Base-by-base conservation (phyloP, 2,113 vertebrate species). In the Cettia cetti region DNA sequence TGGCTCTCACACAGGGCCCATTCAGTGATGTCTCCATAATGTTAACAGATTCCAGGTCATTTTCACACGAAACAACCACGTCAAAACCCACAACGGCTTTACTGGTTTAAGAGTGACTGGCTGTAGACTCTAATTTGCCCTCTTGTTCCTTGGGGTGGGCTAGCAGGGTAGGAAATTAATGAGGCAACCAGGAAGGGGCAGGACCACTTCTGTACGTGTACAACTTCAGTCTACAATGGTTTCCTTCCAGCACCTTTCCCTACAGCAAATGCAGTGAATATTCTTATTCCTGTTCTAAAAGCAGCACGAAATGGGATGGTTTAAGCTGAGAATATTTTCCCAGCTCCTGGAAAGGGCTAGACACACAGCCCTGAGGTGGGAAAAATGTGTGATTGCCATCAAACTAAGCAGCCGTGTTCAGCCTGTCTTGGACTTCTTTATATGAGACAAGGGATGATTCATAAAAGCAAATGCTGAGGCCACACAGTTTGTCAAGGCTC, bases 401-500 rank as follows among this genome's bases (percentile, higher is more conserved):
- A 86, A 92, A 95, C 95, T 66, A 80, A 92, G 80, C 86, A 97
- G 91, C 93, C 4, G 10, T 90, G 88, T 92, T 96, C 94, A 72
- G 56, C 93, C 97, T 82, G 75, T 77, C 95, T 96, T 94, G 74
- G 94, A 96, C 93, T 94, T 85, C 87, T 86, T 96, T 87, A 60
- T 84, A 68, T 61, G 90, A 96, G 94, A 95, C 53, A 78, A 84
- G 12, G 78, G 90, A 96, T 97, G 92, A 97, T 91, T 97, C 95
- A 92, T 88, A 78, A 95, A 95, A 92, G 74, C 75, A 90, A 96
- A 92, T 83, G 75, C 90, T 81, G 52, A 95, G 97, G 96, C 97
- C 97, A 98, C 97, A 96, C 96, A 95, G 70, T 86, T 95, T 97
- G 97, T 85, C 92, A 92, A 84, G 86, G 75, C 81, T 97, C 88